A percentile compares a stretch with the other conserved stretches of the same genome.
Evolutionary conservation across 2,888 invertebrate species (phyloP).

Genomic region (Trissolcus japonicus): DNA sequence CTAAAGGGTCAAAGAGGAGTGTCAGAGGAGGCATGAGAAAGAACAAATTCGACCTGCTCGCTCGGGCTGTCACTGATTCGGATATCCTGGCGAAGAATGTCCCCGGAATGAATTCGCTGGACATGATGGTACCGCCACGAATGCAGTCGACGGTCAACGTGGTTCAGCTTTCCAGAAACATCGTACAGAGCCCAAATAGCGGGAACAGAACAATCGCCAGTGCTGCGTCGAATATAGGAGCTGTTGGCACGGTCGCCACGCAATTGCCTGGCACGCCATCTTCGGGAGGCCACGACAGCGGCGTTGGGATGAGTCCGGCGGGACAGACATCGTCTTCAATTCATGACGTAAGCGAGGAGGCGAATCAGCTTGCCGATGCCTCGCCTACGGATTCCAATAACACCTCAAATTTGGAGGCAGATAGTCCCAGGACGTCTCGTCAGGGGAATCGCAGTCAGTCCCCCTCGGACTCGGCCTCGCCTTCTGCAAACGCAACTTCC

Average conservation of each 20-base stretch:
- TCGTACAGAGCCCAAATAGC: conserved; percentile 72
- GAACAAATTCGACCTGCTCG: conserved; percentile 68
- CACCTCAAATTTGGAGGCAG: conserved; percentile 65
- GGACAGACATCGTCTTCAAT: conserved; percentile 73
- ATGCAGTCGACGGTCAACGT: conserved; percentile 78
- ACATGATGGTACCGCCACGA: conserved; percentile 79
- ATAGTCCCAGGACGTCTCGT: conserved; percentile 61
- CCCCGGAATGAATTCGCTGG: conserved; percentile 80
- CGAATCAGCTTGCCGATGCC: conserved; percentile 70
- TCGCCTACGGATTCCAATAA: conserved; percentile 68
- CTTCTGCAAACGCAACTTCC: conserved; percentile 60
- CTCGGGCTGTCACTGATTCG: conserved; percentile 69
- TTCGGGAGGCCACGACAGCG: conserved; percentile 74
- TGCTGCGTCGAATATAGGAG: conserved; percentile 65
- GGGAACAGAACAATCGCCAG: conserved; percentile 43
- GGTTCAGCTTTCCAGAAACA: conserved; percentile 78
- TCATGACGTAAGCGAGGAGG: conserved; percentile 73
- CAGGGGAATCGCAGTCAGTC: conserved; percentile 65
- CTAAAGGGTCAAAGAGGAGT: conserved; percentile 12
- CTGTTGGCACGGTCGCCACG: conserved; percentile 60
- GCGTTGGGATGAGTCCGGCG: conserved; percentile 74
- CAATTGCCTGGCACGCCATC: conserved; percentile 74
- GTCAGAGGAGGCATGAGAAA: conserved; percentile 60
- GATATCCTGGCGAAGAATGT: conserved; percentile 77
- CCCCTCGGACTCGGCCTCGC: conserved; percentile 70